Percentiles rank a stretch among this genome's conserved stretches.
phyloP scores from a whole-genome alignment of 2,113 vertebrate species.

The Mormoops blainvillei region DNA sequence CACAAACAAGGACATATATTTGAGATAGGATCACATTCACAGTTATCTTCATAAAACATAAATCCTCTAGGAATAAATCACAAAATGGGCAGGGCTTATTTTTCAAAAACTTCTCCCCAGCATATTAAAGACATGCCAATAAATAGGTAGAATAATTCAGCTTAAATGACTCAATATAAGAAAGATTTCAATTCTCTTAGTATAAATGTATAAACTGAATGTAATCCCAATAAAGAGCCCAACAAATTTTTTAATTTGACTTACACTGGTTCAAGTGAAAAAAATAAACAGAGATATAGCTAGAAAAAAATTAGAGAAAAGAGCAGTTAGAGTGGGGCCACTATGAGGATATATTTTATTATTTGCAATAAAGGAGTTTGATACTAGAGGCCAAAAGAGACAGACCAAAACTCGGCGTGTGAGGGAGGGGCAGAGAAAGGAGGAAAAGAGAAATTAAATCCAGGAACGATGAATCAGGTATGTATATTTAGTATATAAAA shows the following conservation, averaged over 20 bases:
- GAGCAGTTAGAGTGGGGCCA: background rate
- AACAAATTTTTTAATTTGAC: background rate
- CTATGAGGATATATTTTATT: background rate
- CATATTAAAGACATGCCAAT: background rate
- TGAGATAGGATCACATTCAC: background rate
- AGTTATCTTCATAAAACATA: background rate
- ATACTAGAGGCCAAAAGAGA: background rate
- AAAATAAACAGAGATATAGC: background rate
- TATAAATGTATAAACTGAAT: background rate
- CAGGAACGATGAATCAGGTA: background rate
- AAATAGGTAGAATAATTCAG: background rate
- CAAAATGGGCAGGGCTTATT: background rate
- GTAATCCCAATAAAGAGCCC: background rate
- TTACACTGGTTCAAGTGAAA: background rate
- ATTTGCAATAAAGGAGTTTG: background rate
- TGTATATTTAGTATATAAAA: background rate
- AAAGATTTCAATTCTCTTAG: background rate
- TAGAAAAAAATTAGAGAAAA: background rate
- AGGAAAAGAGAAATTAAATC: background rate
- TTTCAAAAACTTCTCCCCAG: background rate
- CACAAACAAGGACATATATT: background rate
- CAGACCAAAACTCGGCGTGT: background rate
- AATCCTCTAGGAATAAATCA: background rate
- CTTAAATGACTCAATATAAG: background rate
- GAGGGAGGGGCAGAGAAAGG: too few relatives aligned